Conservation (phyloP, 2,888 invertebrate genomes). For the Sarcophaga rosellei region DNA sequence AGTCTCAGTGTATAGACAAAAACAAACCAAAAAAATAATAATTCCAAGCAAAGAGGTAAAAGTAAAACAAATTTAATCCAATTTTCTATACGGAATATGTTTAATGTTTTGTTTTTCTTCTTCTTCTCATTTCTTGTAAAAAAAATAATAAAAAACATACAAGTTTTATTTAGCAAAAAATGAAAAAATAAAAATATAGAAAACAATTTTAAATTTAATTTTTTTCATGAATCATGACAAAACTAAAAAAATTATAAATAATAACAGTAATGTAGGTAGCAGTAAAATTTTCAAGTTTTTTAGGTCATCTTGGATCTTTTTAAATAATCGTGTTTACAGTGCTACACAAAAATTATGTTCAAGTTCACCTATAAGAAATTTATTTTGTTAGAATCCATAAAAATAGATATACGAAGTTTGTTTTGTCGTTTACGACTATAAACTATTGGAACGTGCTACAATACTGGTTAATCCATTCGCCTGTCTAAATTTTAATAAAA, state of each 20-base stretch:
- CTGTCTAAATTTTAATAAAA: too few species aligned
- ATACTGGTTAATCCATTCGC: too few species aligned
- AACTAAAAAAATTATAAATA: not conserved
- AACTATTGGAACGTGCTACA: too few species aligned
- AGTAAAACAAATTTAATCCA: conserved; percentile 58
- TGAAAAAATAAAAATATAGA: too few species aligned
- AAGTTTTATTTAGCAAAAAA: not conserved
- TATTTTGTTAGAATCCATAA: too few species aligned
- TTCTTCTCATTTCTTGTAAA: not conserved
- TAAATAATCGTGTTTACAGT: not conserved
- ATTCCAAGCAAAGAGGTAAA: conserved; percentile 29
- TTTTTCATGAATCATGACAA: not conserved
- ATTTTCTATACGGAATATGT: conserved; percentile 53
- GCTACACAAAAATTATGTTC: not conserved
- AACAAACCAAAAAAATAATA: not conserved
- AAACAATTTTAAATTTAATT: too few species aligned
- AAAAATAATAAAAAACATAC: not conserved
- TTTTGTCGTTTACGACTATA: too few species aligned
- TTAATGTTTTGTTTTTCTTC: conserved; percentile 22
- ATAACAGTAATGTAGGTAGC: not conserved
- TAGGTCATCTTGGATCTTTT: not conserved
- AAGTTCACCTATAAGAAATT: too few species aligned
- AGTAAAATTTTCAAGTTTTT: not conserved
- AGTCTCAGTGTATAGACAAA: not conserved
- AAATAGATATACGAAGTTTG: too few species aligned